Conservation (phyloP, 2,113 vertebrate genomes). For the Peromyscus californicus region DNA sequence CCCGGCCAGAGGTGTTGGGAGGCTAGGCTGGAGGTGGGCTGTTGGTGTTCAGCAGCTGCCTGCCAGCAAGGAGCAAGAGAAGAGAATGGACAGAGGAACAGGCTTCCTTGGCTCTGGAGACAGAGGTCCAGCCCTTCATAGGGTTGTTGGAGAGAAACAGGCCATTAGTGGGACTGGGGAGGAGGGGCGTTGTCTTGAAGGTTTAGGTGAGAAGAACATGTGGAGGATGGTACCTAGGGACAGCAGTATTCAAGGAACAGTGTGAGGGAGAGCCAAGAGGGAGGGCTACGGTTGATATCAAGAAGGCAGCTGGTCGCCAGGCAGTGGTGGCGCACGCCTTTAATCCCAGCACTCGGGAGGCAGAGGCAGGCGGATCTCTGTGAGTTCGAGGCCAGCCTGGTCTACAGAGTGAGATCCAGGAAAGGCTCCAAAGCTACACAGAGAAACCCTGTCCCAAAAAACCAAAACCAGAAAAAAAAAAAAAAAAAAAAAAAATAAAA, state of each 20-base stretch:
- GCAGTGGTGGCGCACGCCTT: too few species aligned
- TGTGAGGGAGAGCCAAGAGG: background rate
- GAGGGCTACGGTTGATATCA: background rate
- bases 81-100: background rate
- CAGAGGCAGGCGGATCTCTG: too few species aligned
- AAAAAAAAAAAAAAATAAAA: too few species aligned
- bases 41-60: background rate
- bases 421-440: too few species aligned
- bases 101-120: background rate
- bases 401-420: too few species aligned
- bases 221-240: background rate
- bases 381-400: too few species aligned
- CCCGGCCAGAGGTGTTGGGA: background rate
- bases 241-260: background rate
- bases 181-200: background rate
- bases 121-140: background rate
- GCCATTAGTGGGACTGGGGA: background rate
- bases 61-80: background rate
- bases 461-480: too few species aligned
- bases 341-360: too few species aligned
- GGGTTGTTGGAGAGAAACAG: background rate
- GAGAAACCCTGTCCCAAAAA: too few species aligned
- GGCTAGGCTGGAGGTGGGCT: background rate
- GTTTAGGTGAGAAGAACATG: background rate
- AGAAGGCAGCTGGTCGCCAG: background rate